Evolutionary conservation across 2,888 invertebrate species (phyloP), one percentile per base, ranked within the genome.

Genomic region (Punctoribates punctum): DNA sequence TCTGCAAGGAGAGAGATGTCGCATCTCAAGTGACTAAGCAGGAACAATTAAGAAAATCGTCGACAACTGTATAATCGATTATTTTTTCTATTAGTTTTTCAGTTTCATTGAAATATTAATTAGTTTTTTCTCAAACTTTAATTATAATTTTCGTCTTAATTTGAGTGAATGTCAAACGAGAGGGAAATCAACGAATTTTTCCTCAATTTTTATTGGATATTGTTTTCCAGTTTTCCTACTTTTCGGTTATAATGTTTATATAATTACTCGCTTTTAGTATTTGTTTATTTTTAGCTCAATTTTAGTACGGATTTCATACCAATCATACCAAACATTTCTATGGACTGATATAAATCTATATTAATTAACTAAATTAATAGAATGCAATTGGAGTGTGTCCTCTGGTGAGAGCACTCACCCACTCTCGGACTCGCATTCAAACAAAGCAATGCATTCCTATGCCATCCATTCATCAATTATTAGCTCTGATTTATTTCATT

Each of bases 331-430:
- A 51, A 15, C 8, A 34, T 34, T 34, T 34, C 4, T 34, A 34
- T 34, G 4, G 34, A 34, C 3, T 34, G 34, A 34, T 34, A 54
- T 54, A 54, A 54, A 54, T 54, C 54, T 20, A 54, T 54, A 48
- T 11, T 62, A 62, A 62, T 62, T 62, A 62, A 62, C 62, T 29
- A 62, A 62, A 62, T 62, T 62, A 20, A 57, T 57, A 62, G 29
- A 15, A 62, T 62, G 62, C 62, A 62, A 62, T 62, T 62, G 29
- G 62, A 62, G 62, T 62, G 62, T 62, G 62, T 57, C 57, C 6
- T 54, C 20, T 34, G 3, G 34, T 3, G 34, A 54, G 54, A 54
- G n/a, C 54, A 54, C 54, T 54, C 54, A 15, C 13, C 46, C 46
- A 17, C 15, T 48, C 13, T 17, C 11, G 1, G 1, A 20, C 54